Evolutionary conservation across 2,888 invertebrate species (phyloP).

Genomic region (Chrysina gloriosa): DNA sequence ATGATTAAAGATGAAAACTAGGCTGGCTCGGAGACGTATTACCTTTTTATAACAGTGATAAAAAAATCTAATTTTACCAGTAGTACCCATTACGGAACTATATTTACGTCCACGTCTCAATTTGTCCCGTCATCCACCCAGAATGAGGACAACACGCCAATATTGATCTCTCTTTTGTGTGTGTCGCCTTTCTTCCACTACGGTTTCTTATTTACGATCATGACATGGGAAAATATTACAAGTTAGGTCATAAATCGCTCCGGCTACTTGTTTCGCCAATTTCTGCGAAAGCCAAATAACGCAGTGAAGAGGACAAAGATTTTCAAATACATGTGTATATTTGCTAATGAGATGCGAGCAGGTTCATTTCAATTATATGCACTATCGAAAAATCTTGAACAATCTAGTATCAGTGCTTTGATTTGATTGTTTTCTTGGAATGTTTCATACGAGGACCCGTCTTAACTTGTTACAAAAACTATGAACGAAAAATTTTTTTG

Average conservation of each 20-base stretch:
- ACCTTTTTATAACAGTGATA: constrained; percentile 39
- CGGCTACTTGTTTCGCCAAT: constrained; percentile 35
- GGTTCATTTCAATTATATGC: too few relatives aligned
- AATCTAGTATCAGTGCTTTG: too few relatives aligned
- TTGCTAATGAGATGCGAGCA: background rate
- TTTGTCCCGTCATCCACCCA: constrained; percentile 58
- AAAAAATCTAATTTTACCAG: constrained; percentile 41
- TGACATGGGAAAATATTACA: constrained; percentile 54
- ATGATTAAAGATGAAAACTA: constrained; percentile 37
- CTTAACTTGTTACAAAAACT: too few relatives aligned
- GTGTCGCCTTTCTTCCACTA: constrained; percentile 32
- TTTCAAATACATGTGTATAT: background rate
- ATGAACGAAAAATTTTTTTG: too few relatives aligned
- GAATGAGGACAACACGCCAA: constrained; percentile 51
- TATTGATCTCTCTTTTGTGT: constrained; percentile 57
- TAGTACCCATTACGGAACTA: constrained; percentile 38
- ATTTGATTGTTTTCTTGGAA: too few relatives aligned
- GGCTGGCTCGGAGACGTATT: constrained; percentile 13
- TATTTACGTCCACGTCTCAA: constrained; percentile 50
- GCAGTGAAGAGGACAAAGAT: background rate
- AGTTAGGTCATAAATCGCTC: constrained; percentile 53
- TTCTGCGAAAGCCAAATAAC: constrained; percentile 37
- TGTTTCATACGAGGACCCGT: too few relatives aligned
- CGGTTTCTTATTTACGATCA: constrained; percentile 56
- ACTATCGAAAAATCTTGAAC: too few relatives aligned